phyloP scores from a whole-genome alignment of 2,113 vertebrate genomes.

The Ariopsis seemanni region DNA sequence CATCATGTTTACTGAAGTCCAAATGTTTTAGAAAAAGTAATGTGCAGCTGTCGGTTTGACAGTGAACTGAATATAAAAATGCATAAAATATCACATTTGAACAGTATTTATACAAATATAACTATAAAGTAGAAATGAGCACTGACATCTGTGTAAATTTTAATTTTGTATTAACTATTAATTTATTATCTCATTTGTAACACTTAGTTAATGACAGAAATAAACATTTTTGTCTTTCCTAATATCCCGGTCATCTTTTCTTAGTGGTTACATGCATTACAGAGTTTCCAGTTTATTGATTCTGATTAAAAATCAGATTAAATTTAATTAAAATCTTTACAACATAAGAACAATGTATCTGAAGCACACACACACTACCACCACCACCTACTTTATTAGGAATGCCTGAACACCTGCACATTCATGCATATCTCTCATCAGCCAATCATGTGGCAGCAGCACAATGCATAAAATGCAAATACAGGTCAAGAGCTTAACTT shows the following conservation, averaged over 20 bases:
- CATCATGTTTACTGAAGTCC: not conserved
- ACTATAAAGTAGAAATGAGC: not conserved
- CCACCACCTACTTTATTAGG: too few species aligned
- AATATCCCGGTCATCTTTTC: not conserved
- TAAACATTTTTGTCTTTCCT: not conserved
- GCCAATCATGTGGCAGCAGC: too few species aligned
- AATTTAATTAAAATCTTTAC: not conserved
- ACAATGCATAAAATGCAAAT: too few species aligned
- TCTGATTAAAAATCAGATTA: not conserved
- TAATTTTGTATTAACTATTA: not conserved
- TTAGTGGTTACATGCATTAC: not conserved
- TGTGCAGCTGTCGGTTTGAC: not conserved
- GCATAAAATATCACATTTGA: not conserved
- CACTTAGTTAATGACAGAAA: not conserved
- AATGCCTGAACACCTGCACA: too few species aligned
- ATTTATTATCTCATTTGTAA: not conserved
- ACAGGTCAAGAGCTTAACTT: too few species aligned
- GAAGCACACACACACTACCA: not conserved
- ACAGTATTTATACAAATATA: not conserved
- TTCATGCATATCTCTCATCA: too few species aligned
- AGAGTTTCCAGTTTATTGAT: not conserved
- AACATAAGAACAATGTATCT: not conserved
- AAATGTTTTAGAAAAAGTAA: not conserved
- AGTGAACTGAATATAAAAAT: not conserved
- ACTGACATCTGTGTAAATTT: not conserved